Evolutionary conservation across 2,113 vertebrate species (phyloP), one percentile per base, ranked within the genome.

Genomic region (Tenrec ecaudatus): DNA sequence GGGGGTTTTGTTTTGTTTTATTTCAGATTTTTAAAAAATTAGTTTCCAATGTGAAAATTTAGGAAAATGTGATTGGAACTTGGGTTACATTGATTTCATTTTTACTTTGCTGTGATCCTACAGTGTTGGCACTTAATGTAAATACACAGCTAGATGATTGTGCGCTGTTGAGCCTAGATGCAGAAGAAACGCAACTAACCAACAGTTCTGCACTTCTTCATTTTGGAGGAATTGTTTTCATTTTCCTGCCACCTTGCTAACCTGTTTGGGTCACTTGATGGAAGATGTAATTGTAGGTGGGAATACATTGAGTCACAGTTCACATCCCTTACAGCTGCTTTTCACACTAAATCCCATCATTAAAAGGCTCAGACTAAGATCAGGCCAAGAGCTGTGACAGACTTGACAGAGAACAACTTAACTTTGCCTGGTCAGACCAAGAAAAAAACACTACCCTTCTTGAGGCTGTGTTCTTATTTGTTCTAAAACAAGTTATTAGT

Each of bases 271-370:
- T 96, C 92, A 95, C 94, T 96, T 95, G 90, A 90, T 93, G 53
- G 88, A 95, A 84, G 73, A 73, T 93, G n/a, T 96, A 96, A 97
- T 96, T 96, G 95, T 40, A 97, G 96, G 96, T 97, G 96, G 95
- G 83, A 89, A 96, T 86, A 92, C 93, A 95, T 95, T 88, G 94
- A 95, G 96, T 96, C 95, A 95, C 90, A 95, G 96, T 95, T 96
- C 89, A 60, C 95, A 86, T 96, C 78, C 62, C 77, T 38, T 88
- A 88, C 81, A 82, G 83, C 93, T 90, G 27, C 88, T 92, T 95
- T 95, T 96, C 53, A 0, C 92, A 86, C 92, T 90, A 95, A 94
- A 91, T 95, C 92, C 80, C 40, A 17, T 97, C 94, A 94, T 93
- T 94, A 93, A 95, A 96, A 94, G 84, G 78, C 90, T 97, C 81